Conservation (phyloP, 2,797 vertebrate genomes). For the Crocodylus rhombifer region DNA sequence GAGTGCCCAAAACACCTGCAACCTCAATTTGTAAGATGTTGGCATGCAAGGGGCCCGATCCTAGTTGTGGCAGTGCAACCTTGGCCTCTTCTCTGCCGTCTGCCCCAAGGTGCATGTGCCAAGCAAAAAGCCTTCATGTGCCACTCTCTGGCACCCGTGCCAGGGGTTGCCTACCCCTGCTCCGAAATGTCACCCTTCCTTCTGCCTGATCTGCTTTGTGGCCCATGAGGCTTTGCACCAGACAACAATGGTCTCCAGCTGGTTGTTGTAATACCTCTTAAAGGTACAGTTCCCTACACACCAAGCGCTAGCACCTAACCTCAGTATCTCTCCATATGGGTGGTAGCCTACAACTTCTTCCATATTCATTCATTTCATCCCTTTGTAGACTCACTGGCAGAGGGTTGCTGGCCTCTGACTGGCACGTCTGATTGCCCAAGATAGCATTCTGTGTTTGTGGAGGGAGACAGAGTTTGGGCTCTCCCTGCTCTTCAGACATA, state of each 20-base stretch:
- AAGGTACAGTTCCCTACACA: background rate
- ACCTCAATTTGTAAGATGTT: too few species aligned
- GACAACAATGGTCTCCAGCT: background rate
- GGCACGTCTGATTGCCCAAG: background rate
- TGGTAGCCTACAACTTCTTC: rapidly evolving
- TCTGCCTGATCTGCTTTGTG: too few species aligned
- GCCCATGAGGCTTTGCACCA: too few species aligned
- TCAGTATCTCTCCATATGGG: background rate
- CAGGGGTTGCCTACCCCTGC: too few species aligned
- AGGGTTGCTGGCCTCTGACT: background rate
- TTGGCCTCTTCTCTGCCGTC: too few species aligned
- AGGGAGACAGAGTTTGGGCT: background rate
- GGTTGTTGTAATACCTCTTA: background rate
- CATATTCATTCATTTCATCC: background rate
- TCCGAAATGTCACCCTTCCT: too few species aligned
- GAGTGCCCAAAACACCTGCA: too few species aligned
- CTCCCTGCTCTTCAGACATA: background rate
- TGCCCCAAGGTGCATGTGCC: too few species aligned
- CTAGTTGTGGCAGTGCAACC: too few species aligned
- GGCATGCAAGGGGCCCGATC: too few species aligned
- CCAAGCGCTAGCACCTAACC: rapidly evolving
- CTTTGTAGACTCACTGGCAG: background rate
- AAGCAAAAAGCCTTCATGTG: too few species aligned
- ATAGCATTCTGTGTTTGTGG: background rate
- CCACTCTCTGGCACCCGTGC: too few species aligned